Evolutionary conservation across 2,888 invertebrate species (phyloP).

Genomic region (Synergus laeviventris): DNA sequence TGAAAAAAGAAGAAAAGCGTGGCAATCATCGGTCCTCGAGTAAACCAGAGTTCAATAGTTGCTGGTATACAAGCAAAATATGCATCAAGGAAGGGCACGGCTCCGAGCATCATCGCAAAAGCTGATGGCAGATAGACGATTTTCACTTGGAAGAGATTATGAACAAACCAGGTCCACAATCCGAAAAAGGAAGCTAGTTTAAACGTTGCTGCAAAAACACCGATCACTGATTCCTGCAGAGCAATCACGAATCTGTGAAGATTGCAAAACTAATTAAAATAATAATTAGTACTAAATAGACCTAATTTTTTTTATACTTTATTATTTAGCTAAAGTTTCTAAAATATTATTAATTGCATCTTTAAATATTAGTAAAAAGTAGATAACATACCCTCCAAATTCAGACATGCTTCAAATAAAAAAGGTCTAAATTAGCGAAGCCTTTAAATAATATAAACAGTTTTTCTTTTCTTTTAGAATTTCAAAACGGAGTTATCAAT

Average conservation of each 20-base stretch:
- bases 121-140: conserved; percentile 97
- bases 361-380: background rate
- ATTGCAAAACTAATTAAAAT: conserved; percentile 34
- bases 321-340: background rate
- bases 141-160: conserved; percentile 94
- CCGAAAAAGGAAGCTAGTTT: conserved; percentile 99
- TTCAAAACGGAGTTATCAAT: conserved; percentile 23
- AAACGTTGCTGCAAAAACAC: conserved; percentile 96
- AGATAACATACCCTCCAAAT: conserved; percentile 62
- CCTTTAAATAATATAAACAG: background rate
- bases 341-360: background rate
- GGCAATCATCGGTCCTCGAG: conserved; percentile 91
- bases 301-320: background rate
- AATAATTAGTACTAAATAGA: background rate
- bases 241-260: conserved; percentile 84
- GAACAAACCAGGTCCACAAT: conserved; percentile 98
- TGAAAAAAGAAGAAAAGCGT: conserved; percentile 88
- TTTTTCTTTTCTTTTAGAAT: background rate
- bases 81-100: conserved; percentile 96
- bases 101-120: conserved; percentile 94
- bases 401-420: conserved; percentile 57
- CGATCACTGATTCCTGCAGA: conserved; percentile 91
- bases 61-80: conserved; percentile 97
- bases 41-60: conserved; percentile 95
- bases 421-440: conserved; percentile 47